Conservation (phyloP, 1,140 invertebrate genomes). For the Cylas formicarius region DNA sequence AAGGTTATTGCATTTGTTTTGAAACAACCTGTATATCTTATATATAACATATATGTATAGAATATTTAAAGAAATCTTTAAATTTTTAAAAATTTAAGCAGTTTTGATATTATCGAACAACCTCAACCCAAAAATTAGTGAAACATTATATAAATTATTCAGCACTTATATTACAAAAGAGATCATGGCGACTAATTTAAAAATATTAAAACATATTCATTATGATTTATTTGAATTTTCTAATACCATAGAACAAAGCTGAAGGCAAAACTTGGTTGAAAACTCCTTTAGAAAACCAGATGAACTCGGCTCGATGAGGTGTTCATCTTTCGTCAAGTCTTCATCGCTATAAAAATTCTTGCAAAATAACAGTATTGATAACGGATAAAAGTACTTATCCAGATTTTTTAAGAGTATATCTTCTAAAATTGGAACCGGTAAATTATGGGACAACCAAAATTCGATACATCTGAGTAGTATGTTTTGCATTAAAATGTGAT, state of each 20-base stretch:
- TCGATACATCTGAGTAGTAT: slow-evolving; percentile 42
- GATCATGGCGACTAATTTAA: too few relatives aligned
- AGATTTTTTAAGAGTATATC: slow-evolving; percentile 43
- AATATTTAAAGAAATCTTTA: neutral
- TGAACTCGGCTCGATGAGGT: slow-evolving; percentile 28
- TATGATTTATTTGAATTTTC: slow-evolving; percentile 41
- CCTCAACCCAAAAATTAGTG: too few relatives aligned
- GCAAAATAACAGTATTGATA: slow-evolving; percentile 44
- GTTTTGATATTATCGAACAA: too few relatives aligned
- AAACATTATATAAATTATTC: neutral
- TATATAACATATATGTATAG: too few relatives aligned
- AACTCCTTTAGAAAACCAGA: slow-evolving; percentile 40
- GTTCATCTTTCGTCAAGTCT: slow-evolving; percentile 29
- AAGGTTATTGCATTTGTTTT: too few relatives aligned
- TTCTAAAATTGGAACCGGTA: slow-evolving; percentile 42
- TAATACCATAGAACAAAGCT: slow-evolving; percentile 42
- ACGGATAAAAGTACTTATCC: slow-evolving; percentile 44
- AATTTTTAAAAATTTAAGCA: slow-evolving; percentile 3
- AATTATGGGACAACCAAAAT: slow-evolving; percentile 42
- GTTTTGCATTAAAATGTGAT: slow-evolving; percentile 42
- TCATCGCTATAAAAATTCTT: slow-evolving; percentile 40
- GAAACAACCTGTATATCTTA: too few relatives aligned
- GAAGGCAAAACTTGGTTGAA: slow-evolving; percentile 42
- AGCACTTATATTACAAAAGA: neutral
- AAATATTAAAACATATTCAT: slow-evolving; percentile 5